Conservation (phyloP, 2,888 invertebrate species). For the Drosophila austrosaltans region DNA sequence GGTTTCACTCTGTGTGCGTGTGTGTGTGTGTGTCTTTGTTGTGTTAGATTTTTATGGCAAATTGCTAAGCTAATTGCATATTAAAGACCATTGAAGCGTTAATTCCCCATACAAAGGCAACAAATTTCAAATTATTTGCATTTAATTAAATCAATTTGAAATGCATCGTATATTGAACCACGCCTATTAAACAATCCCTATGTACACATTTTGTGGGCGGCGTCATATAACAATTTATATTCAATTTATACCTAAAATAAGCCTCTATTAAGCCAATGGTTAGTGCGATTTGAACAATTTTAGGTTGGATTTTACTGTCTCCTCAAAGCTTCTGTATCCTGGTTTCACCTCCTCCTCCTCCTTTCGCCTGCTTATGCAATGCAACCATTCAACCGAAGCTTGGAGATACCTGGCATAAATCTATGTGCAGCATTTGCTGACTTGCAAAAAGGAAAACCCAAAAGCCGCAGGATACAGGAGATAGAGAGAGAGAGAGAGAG, state of each 20-base stretch:
- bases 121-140: constrained; percentile 41
- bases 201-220: constrained; percentile 11
- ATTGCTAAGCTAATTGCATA: constrained; percentile 67
- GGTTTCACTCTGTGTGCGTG: background rate
- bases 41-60: constrained; percentile 53
- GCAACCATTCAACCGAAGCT: constrained; percentile 40
- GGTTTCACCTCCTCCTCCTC: background rate
- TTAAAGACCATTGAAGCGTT: constrained; percentile 44
- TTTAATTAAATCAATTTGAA: constrained; percentile 63
- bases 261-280: constrained; percentile 53
- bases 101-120: constrained; percentile 22
- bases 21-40: constrained; percentile 5
- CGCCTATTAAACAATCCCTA: background rate
- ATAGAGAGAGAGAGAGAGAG: background rate
- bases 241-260: constrained; percentile 28
- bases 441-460: constrained; percentile 47
- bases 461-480: background rate
- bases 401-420: constrained; percentile 14
- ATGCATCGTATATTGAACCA: constrained; percentile 25
- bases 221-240: constrained; percentile 33
- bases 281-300: constrained; percentile 49
- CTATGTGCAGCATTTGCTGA: constrained; percentile 52
- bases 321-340: background rate
- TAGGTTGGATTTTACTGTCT: background rate
- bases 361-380: constrained; percentile 40